A percentile compares a stretch with the other conserved stretches of the same genome.
Evolutionary conservation across 2,797 vertebrate species (phyloP).

Genomic region (Pteropus rufus): DNA sequence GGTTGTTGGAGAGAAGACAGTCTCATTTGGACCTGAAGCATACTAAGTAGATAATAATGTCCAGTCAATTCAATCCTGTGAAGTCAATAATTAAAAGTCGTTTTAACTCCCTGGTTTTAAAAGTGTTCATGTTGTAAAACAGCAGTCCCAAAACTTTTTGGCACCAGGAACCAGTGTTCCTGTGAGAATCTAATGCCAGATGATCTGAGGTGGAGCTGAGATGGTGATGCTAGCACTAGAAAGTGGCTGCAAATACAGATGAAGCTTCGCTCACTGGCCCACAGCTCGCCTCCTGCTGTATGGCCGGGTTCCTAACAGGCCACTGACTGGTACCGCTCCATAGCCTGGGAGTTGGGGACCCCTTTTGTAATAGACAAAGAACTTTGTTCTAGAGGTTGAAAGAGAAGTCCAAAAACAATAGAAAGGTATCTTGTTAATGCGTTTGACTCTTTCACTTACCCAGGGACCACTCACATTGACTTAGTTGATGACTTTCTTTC

Average conservation of each 20-base stretch:
- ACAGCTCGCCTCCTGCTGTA: too few relatives aligned
- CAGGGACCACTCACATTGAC: background rate
- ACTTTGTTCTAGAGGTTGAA: conserved; percentile 3
- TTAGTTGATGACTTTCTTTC: background rate
- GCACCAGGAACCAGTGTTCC: too few relatives aligned
- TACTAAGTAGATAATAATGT: background rate
- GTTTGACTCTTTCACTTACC: background rate
- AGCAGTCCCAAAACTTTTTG: too few relatives aligned
- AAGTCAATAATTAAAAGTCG: background rate
- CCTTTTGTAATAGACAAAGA: background rate
- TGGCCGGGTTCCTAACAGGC: too few relatives aligned
- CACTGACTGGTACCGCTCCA: too few relatives aligned
- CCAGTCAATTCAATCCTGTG: background rate
- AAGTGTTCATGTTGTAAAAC: background rate
- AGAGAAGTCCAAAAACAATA: background rate
- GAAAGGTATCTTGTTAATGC: background rate
- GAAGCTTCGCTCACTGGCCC: too few relatives aligned
- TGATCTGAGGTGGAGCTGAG: too few relatives aligned
- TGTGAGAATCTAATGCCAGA: too few relatives aligned
- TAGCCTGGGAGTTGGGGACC: too few relatives aligned
- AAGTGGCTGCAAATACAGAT: too few relatives aligned
- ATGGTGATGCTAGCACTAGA: too few relatives aligned
- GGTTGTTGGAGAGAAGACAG: background rate
- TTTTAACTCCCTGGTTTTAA: background rate
- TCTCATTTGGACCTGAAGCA: background rate